phyloP scores from a whole-genome alignment of 2,888 invertebrate genomes.

The Osmoderma eremita region DNA sequence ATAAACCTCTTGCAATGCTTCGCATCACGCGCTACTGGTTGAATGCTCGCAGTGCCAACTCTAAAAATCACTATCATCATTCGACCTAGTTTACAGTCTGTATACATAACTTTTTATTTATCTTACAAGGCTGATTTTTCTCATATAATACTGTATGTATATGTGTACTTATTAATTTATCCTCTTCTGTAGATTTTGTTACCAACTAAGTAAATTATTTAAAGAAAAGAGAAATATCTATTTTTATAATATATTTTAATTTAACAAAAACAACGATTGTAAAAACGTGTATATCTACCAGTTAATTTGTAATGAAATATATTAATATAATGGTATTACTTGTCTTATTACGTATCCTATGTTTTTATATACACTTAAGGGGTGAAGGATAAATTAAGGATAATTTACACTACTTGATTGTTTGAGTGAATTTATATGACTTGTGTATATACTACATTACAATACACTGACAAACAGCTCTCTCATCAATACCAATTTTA shows the following conservation, averaged over 20 bases:
- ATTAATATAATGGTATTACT: neutral
- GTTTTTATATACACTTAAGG: too few relatives aligned
- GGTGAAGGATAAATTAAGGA: too few relatives aligned
- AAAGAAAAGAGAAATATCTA: neutral
- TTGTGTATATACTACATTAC: too few relatives aligned
- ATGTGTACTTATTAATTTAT: constrained; percentile 44
- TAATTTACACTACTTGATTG: too few relatives aligned
- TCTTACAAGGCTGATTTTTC: constrained; percentile 30
- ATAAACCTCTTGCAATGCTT: too few relatives aligned
- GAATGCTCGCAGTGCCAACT: too few relatives aligned
- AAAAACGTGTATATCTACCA: neutral
- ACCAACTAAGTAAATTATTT: constrained; percentile 50
- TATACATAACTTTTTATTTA: neutral
- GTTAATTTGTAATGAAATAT: neutral
- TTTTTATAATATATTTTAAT: constrained; percentile 1
- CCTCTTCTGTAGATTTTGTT: constrained; percentile 45
- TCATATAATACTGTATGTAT: constrained; percentile 35
- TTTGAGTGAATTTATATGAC: too few relatives aligned
- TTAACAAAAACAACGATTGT: neutral
- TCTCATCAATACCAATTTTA: too few relatives aligned
- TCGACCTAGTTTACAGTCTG: neutral
- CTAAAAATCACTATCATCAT: too few relatives aligned
- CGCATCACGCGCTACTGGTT: too few relatives aligned
- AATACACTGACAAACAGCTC: too few relatives aligned
- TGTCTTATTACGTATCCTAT: too few relatives aligned